phyloP scores from a whole-genome alignment of 2,113 vertebrate species.

The Chaetops frenatus region DNA sequence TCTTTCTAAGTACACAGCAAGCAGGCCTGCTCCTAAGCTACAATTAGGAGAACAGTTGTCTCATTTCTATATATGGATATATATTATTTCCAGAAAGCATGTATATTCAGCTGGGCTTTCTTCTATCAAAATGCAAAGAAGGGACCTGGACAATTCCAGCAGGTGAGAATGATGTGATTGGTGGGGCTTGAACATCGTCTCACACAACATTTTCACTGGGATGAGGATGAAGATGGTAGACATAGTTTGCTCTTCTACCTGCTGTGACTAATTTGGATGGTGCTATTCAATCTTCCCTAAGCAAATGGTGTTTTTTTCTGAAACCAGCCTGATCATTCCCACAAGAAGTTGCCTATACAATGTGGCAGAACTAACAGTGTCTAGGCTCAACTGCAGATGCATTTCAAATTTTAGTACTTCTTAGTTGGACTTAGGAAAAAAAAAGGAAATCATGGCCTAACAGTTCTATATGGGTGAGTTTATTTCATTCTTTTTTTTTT shows the following conservation, averaged over 20 bases:
- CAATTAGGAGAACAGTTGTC: not conserved
- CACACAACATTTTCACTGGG: not conserved
- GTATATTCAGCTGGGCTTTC: not conserved
- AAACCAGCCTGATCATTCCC: not conserved
- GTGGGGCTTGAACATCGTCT: not conserved
- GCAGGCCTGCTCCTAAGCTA: not conserved
- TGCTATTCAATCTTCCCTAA: not conserved
- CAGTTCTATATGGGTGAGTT: not conserved
- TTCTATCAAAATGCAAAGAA: not conserved
- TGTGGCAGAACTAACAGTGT: not conserved
- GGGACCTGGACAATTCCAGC: not conserved
- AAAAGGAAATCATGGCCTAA: not conserved
- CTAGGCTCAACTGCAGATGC: not conserved
- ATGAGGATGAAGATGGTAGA: not conserved
- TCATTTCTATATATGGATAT: not conserved
- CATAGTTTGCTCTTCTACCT: not conserved
- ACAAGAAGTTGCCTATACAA: not conserved
- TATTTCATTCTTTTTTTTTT: rapidly evolving
- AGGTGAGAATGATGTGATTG: not conserved
- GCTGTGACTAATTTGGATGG: not conserved
- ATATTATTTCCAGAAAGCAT: not conserved
- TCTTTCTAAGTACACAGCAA: not conserved
- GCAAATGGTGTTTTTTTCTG: not conserved
- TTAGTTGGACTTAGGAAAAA: not conserved
- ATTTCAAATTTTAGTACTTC: not conserved